Evolutionary conservation across 2,888 invertebrate genomes (phyloP), one percentile per base, ranked within the genome.

Genomic region (Lumbricus terrestris): DNA sequence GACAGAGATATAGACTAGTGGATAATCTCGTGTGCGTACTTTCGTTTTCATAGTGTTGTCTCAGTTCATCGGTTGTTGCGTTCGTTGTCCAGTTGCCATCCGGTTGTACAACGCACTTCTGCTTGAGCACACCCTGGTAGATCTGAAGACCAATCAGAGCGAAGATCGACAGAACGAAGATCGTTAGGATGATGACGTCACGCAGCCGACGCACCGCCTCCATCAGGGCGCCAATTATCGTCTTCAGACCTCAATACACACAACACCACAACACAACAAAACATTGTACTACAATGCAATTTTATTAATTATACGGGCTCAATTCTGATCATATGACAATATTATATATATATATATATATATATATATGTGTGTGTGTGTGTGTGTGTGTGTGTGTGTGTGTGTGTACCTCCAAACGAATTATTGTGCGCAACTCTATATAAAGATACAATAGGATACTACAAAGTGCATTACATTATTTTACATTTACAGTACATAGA

Each of bases 161-260:
- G 96, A 99, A 99, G 95, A 99, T 98, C 95, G 98, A 98, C 94
- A 99, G 96, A 94, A 99, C 98, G 96, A 99, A 99, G 97, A 98
- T 97, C 95, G 99, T 99, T 96, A 99, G 96, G 96, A 99, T 98
- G 96, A 98, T 98, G 96, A 99, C 99, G 97, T 99, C 99, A 95
- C 98, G 97, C 94, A 99, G 97, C 96, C 99, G 98, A 96, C 98
- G 98, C 95, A 99, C 98, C 93, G 99, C 99, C 96, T 99, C 98
- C 96, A 99, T 98, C 95, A 99, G 98, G 96, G 99, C 99, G 95
- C 99, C 98, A 95, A 99, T 99, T 96, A 99, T 99, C 95, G 99
- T 99, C 96, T 99, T 99, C 96, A 99, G 97, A 96, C 99, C 99
- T 98, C 90, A 6, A 38, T 37, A 16, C 23, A 16, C 23, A 35